A percentile compares a stretch with the other conserved stretches of the same genome.
These are phyloP conservation scores for Pristionchus fissidentatus DNA, from an alignment of 2,888 invertebrate species.

Conservation along the genomic window DNA sequence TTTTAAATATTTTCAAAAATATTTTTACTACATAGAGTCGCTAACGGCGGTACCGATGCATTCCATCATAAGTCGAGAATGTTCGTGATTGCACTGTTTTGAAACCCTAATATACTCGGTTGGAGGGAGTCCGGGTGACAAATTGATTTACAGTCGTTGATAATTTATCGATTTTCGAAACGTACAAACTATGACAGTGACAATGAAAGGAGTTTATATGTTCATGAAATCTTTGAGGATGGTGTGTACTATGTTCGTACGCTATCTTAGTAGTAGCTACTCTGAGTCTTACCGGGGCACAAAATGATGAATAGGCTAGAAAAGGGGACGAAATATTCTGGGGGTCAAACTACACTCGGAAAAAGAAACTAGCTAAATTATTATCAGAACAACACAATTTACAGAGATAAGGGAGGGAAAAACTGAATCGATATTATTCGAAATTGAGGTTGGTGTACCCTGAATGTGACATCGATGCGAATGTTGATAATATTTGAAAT, in stretches of 20 bases:
- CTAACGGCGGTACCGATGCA: no score
- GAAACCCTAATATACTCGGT: no score
- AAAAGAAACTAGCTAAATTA: conserved; percentile 10
- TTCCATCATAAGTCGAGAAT: no score
- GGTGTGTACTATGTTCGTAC: not conserved
- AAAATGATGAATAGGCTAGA: conserved; percentile 11
- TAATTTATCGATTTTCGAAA: conserved; percentile 17
- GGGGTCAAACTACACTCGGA: conserved; percentile 21
- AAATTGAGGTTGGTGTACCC: conserved; percentile 33
- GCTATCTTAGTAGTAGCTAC: not conserved
- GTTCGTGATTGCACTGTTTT: no score
- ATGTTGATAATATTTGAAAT: no score
- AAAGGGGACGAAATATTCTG: not conserved
- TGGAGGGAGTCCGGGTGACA: no score
- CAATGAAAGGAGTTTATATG: not conserved
- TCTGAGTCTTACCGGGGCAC: not conserved
- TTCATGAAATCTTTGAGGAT: not conserved
- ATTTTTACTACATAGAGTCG: no score
- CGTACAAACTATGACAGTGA: not conserved
- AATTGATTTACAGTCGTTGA: not conserved
- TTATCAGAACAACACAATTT: not conserved
- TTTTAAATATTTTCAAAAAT: no score
- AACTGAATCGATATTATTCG: conserved; percentile 37
- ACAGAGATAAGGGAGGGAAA: not conserved
- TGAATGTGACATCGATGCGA: conserved; percentile 25